Conservation (phyloP, 2,113 vertebrate species). For the Toxostoma redivivum region DNA sequence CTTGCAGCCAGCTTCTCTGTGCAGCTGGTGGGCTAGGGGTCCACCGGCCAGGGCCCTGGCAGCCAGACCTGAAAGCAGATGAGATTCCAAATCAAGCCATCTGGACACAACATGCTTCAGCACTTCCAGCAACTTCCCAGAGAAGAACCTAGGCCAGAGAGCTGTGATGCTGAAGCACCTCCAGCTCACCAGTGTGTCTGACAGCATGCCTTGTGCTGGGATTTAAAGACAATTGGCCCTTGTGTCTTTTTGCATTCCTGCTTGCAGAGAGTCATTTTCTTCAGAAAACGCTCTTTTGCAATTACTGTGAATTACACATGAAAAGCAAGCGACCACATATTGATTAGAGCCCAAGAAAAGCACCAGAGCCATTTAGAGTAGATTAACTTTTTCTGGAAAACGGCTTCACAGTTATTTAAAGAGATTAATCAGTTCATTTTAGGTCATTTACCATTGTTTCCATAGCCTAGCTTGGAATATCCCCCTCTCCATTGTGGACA, state of each 20-base stretch:
- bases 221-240: slow-evolving; percentile 21
- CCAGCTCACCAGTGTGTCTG: background rate
- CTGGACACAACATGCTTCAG: background rate
- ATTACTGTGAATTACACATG: slow-evolving; percentile 72
- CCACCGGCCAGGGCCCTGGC: background rate
- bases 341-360: slow-evolving; percentile 68
- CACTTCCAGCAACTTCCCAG: background rate
- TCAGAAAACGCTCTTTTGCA: slow-evolving; percentile 57
- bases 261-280: slow-evolving; percentile 63
- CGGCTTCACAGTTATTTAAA: slow-evolving; percentile 66
- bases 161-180: background rate
- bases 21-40: background rate
- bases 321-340: slow-evolving; percentile 52
- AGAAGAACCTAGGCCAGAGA: background rate
- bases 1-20: background rate
- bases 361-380: slow-evolving; percentile 68
- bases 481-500: accelerated
- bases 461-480: background rate
- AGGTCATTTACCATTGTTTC: slow-evolving; percentile 23
- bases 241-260: slow-evolving; percentile 22
- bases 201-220: background rate
- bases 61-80: background rate
- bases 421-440: slow-evolving; percentile 71
- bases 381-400: slow-evolving; percentile 72
- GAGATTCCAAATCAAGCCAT: background rate